These are phyloP conservation scores for Sarotherodon lohbergeri DNA, from an alignment of 2,113 vertebrate species.

Conservation along the genomic window DNA sequence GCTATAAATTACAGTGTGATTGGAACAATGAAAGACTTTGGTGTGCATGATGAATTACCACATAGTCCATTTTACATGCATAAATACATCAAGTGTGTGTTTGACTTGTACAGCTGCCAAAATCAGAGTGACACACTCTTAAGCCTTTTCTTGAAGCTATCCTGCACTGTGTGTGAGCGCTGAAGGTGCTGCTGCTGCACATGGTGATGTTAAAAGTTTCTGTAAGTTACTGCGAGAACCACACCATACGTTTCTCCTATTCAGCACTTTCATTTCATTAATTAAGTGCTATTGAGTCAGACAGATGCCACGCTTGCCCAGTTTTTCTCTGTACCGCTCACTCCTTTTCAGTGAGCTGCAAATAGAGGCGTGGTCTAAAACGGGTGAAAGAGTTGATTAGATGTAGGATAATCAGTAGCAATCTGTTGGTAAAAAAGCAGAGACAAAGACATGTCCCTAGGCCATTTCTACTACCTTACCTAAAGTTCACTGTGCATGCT, in stretches of 20 bases:
- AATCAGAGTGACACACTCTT: background rate
- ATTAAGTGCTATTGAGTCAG: background rate
- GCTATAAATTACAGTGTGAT: background rate
- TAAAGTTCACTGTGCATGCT: slow-evolving; percentile 55
- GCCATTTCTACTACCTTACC: slow-evolving; percentile 58
- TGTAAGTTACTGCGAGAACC: background rate
- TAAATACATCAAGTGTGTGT: background rate
- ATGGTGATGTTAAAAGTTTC: background rate
- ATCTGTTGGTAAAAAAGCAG: slow-evolving; percentile 36
- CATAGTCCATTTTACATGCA: background rate
- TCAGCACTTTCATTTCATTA: background rate
- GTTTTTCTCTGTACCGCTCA: background rate
- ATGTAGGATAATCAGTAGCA: slow-evolving; percentile 55
- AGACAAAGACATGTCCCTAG: slow-evolving; percentile 51
- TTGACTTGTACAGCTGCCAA: background rate
- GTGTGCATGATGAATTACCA: background rate
- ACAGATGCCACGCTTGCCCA: background rate
- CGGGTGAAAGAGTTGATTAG: background rate
- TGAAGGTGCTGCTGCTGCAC: background rate
- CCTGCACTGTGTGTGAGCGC: background rate
- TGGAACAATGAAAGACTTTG: background rate
- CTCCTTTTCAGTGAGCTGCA: background rate
- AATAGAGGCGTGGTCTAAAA: background rate
- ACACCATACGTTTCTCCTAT: background rate
- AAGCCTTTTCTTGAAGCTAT: background rate